Base-by-base conservation (phyloP, 2,113 vertebrate genomes). In the Athene cunicularia region DNA sequence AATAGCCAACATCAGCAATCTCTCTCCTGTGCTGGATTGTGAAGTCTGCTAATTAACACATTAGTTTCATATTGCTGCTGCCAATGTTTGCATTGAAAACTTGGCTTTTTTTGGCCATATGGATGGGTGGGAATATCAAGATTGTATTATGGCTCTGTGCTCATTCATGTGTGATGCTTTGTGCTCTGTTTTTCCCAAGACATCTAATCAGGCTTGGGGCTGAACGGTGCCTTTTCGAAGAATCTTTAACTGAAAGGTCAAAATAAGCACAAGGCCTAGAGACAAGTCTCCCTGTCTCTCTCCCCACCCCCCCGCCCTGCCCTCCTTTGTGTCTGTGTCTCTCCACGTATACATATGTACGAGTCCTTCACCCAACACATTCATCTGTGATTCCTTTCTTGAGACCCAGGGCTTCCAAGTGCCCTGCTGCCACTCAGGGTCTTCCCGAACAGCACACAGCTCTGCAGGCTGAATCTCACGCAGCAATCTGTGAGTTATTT, bases 231-330 rank as follows among this genome's bases (percentile, higher is more conserved):
- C 84, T 74, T 96, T 87, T 92, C 7, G 33, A 85, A 82, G 77
- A 90, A 90, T 85, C 87, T 96, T 93, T 91, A 85, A 68, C 93
- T 85, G 93, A 95, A 91, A 96, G 96, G 95, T 95, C 95, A 96
- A 76, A 96, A 93, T 88, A 82, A 91, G 87, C 95, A 62, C 77
- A 79, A 93, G 81, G 92, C 45, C 21, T 49, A 47, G 52, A 75
- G 68, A 95, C 59, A 81, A 93, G 89, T 71, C 89, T 81, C 8
- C 4, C 72, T 70, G 71, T 73, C 41, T 80, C 55, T 76, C 63
- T 74, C 70, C 20, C 59, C 35, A 30, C 20, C 39, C 0, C n/a
- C 59, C 45, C 19, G 45, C 45, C 70, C 24, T 49, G 1, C 77
- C 70, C 24, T 49, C 80, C 95, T 95, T 97, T 96, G 95, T 97